A percentile compares a stretch with the other conserved stretches of the same genome.
phyloP scores from a whole-genome alignment of 2,888 invertebrate species.

The Lathronympha strigana region DNA sequence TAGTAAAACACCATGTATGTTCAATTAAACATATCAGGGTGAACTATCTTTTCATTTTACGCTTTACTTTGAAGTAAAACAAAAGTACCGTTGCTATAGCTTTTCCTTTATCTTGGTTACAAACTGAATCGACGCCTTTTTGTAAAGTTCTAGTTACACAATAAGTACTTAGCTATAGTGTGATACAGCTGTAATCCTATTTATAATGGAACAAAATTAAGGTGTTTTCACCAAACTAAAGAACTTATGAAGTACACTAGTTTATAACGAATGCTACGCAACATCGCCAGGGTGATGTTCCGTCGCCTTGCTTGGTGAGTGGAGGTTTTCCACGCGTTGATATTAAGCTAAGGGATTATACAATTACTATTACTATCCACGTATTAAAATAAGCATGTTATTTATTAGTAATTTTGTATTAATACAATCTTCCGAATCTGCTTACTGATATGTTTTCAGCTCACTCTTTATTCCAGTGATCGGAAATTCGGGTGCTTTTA shows the following conservation, averaged over 20 bases:
- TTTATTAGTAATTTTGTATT: too few species aligned
- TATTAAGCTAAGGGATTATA: neutral
- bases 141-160: neutral
- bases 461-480: too few species aligned
- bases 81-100: neutral
- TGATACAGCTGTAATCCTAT: neutral
- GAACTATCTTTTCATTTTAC: neutral
- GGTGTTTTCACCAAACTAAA: neutral
- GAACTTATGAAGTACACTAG: neutral
- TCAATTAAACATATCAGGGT: neutral
- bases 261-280: neutral
- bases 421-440: too few species aligned
- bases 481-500: too few species aligned
- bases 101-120: neutral
- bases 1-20: too few species aligned
- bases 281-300: neutral
- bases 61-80: neutral
- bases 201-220: neutral
- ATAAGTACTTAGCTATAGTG: neutral
- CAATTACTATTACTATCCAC: too few species aligned
- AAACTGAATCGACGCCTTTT: neutral
- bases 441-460: too few species aligned
- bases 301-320: neutral
- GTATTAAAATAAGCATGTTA: too few species aligned
- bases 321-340: neutral